A percentile compares a stretch with the other conserved stretches of the same genome.
Evolutionary conservation across 2,888 invertebrate species (phyloP).

Genomic region (Drymonia ruficornis): DNA sequence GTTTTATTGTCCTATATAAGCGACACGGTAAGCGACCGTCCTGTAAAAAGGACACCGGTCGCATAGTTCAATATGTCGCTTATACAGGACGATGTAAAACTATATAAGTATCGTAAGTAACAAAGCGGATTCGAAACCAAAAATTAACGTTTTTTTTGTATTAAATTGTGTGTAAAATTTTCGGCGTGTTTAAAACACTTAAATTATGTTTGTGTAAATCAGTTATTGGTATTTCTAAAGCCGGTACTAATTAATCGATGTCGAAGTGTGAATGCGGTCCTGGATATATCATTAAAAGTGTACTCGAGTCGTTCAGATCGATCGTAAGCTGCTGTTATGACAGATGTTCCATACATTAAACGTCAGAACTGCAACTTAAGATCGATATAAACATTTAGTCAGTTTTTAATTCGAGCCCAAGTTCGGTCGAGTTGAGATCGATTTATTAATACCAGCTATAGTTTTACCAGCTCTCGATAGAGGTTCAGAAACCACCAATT

Average conservation of each 20-base stretch:
- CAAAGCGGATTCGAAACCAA: constrained; percentile 23
- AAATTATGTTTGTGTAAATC: constrained; percentile 9
- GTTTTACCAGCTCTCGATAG: not conserved
- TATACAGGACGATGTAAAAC: constrained; percentile 23
- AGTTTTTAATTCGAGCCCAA: no score
- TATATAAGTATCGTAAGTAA: not conserved
- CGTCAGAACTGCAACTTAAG: no score
- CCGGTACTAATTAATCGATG: no score
- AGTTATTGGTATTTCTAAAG: constrained; percentile 10
- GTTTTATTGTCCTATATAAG: constrained; percentile 23
- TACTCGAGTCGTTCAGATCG: no score
- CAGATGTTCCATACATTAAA: no score
- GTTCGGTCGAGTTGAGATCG: no score
- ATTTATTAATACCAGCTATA: no score
- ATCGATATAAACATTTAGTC: no score
- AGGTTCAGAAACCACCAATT: not conserved
- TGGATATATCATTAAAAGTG: no score
- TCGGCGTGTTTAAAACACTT: constrained; percentile 20
- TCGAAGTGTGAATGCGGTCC: no score
- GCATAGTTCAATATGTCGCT: not conserved
- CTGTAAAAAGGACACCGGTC: not conserved
- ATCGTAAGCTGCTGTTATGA: no score
- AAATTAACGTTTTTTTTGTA: constrained; percentile 20
- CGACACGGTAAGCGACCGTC: not conserved
- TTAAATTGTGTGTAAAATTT: constrained; percentile 13